Percentiles rank a stretch among this genome's conserved stretches.
phyloP scores from a whole-genome alignment of 1,140 invertebrate species.

The Sitophilus oryzae region DNA sequence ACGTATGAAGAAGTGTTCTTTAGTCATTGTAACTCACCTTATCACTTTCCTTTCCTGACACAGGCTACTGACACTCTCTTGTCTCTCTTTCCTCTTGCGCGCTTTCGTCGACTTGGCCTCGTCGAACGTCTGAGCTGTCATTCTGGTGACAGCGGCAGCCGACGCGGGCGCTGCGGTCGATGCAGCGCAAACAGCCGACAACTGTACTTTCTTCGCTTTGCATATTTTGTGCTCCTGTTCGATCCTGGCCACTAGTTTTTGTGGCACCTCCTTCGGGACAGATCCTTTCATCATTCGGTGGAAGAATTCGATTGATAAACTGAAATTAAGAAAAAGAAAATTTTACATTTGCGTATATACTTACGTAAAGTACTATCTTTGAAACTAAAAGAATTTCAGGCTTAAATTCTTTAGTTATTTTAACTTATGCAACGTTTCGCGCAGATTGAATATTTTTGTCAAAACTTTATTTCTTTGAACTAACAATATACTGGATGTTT shows the following conservation, averaged over 20 bases:
- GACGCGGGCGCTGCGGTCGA: too few relatives aligned
- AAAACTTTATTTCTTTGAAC: background rate
- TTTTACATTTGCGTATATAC: background rate
- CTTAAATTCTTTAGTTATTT: too few relatives aligned
- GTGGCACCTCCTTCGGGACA: conserved; percentile 28
- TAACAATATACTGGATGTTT: background rate
- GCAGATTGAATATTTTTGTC: too few relatives aligned
- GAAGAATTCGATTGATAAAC: background rate
- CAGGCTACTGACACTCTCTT: conserved; percentile 58
- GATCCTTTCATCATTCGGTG: conserved; percentile 38
- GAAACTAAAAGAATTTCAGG: too few relatives aligned
- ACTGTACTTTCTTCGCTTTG: conserved; percentile 16
- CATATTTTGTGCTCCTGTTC: conserved; percentile 13
- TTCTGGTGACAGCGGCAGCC: background rate
- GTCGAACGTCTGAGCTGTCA: conserved; percentile 30
- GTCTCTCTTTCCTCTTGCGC: conserved; percentile 71
- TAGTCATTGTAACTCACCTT: conserved; percentile 49
- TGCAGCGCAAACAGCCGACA: too few relatives aligned
- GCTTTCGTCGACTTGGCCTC: conserved; percentile 42
- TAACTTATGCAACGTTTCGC: too few relatives aligned
- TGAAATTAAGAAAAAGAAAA: background rate
- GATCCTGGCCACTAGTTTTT: conserved; percentile 20
- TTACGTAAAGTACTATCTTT: too few relatives aligned
- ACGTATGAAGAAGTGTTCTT: too few relatives aligned
- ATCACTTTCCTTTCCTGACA: conserved; percentile 69